Conservation (phyloP, 35 echinoderm and acorn worm genomes). For the Diadema setosum region DNA sequence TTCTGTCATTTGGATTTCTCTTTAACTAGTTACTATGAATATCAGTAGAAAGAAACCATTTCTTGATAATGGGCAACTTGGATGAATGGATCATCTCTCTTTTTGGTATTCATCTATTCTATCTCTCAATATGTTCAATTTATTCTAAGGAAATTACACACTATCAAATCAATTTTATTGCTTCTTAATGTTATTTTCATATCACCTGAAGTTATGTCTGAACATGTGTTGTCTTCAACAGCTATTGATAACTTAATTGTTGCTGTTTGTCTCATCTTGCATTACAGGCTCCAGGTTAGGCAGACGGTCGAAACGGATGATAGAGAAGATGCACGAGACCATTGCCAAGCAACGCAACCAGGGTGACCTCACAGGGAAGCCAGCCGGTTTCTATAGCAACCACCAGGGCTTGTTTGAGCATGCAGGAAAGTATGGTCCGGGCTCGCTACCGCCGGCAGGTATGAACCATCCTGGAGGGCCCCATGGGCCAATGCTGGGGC, state of each 20-base stretch:
- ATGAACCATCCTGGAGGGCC: slow-evolving; percentile 22
- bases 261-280: neutral
- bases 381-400: slow-evolving; percentile 97
- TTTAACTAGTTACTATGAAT: too few species aligned
- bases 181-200: too few species aligned
- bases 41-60: too few species aligned
- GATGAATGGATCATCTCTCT: too few species aligned
- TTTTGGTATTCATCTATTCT: too few species aligned
- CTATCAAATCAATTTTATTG: too few species aligned
- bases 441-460: neutral
- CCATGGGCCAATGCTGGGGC: slow-evolving; percentile 47
- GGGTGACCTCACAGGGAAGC: slow-evolving; percentile 65
- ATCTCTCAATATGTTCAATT: too few species aligned
- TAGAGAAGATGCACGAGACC: slow-evolving; percentile 98
- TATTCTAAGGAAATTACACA: too few species aligned
- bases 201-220: too few species aligned
- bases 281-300: slow-evolving; percentile 84
- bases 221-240: too few species aligned
- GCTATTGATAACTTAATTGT: neutral
- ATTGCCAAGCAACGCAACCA: slow-evolving; percentile 86
- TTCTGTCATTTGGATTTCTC: too few species aligned
- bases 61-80: too few species aligned
- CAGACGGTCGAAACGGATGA: slow-evolving; percentile 94
- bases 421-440: slow-evolving; percentile 56
- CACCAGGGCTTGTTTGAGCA: slow-evolving; percentile 83